Evolutionary conservation across 2,888 invertebrate species (phyloP).

Genomic region (Dione juno): DNA sequence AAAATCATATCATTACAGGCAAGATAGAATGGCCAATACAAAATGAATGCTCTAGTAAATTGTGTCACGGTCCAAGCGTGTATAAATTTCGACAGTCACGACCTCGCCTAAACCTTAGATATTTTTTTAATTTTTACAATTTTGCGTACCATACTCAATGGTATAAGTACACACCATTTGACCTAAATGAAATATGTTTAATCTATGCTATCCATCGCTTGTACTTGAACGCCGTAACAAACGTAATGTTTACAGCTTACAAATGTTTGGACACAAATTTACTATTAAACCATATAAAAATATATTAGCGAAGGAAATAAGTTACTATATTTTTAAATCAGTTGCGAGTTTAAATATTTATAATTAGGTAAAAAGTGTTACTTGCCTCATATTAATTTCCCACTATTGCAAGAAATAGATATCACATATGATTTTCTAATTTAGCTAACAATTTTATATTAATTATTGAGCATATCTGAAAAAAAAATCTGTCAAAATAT

Average conservation of each 20-base stretch:
- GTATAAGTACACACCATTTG: not conserved
- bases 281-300: not conserved
- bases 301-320: not conserved
- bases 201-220: not conserved
- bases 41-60: conserved; percentile 45
- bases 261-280: not conserved
- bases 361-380: not conserved
- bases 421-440: not conserved
- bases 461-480: too few relatives aligned
- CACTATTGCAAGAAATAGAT: not conserved
- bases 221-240: not conserved
- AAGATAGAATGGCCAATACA: conserved; percentile 43
- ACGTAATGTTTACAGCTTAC: not conserved
- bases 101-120: conserved; percentile 45
- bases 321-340: not conserved
- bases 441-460: too few relatives aligned
- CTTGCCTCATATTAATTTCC: not conserved
- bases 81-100: conserved; percentile 45
- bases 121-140: conserved; percentile 24
- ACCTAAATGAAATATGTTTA: conserved; percentile 8
- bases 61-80: conserved; percentile 44
- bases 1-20: conserved; percentile 38
- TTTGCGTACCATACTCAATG: conserved; percentile 16
- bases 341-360: not conserved
- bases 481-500: too few relatives aligned